phyloP scores from a whole-genome alignment of 2,113 vertebrate genomes.

The Datnioides undecimradiatus region DNA sequence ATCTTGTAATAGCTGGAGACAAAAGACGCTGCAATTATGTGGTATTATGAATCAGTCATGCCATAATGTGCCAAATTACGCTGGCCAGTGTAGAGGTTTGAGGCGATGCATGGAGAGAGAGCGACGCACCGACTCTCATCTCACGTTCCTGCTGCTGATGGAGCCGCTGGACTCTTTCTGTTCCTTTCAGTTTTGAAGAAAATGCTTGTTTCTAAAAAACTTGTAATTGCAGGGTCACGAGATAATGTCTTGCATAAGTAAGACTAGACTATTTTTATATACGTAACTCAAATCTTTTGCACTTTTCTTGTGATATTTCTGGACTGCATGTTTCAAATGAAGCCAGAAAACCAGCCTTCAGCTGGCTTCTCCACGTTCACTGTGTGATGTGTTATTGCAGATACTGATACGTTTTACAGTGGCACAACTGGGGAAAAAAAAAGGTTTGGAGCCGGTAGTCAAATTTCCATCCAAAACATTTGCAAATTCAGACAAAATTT shows the following conservation, averaged over 20 bases:
- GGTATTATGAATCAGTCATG: conserved; percentile 48
- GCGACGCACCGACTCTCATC: not conserved
- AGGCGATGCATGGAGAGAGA: conserved; percentile 7
- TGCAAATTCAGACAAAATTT: not conserved
- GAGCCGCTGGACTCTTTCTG: not conserved
- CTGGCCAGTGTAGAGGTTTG: not conserved
- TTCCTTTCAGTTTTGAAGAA: not conserved
- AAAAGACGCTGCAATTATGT: conserved; percentile 50
- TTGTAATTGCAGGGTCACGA: not conserved
- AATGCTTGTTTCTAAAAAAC: too few species aligned
- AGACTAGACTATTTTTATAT: not conserved
- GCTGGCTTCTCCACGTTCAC: not conserved
- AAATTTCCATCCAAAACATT: not conserved
- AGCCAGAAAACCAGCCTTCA: not conserved
- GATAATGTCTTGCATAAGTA: not conserved
- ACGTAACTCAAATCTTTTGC: not conserved
- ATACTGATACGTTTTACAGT: not conserved
- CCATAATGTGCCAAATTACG: conserved; percentile 49
- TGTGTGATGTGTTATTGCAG: not conserved
- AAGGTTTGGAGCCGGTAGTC: not conserved
- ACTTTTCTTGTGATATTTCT: not conserved
- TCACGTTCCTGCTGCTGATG: conserved; percentile 2
- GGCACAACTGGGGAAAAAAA: not conserved
- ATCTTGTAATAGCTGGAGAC: conserved; percentile 4
- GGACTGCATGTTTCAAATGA: not conserved